A percentile compares a stretch with the other conserved stretches of the same genome.
Evolutionary conservation across 2,113 vertebrate genomes (phyloP).

Genomic region (Chloroceryle aenea): DNA sequence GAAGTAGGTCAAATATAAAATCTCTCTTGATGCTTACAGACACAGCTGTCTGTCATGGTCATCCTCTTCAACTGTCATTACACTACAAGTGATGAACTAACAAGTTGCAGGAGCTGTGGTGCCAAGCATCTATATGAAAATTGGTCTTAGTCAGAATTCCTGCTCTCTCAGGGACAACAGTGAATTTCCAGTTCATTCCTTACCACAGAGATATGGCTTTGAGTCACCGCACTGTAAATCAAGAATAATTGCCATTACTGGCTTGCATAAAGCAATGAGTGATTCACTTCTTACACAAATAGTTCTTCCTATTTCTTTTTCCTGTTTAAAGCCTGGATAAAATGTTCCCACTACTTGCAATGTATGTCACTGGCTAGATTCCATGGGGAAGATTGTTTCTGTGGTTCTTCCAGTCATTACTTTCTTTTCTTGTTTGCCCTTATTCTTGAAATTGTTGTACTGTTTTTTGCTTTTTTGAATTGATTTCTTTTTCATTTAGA

Average conservation of each 20-base stretch:
- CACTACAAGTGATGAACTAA: not conserved
- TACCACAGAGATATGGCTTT: not conserved
- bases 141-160: not conserved
- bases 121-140: not conserved
- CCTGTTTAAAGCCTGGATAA: not conserved
- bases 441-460: not conserved
- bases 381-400: not conserved
- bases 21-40: slow-evolving; percentile 45
- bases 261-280: not conserved
- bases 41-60: slow-evolving; percentile 41
- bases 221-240: not conserved
- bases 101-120: slow-evolving; percentile 14
- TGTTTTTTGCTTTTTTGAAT: not conserved
- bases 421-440: not conserved
- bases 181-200: not conserved
- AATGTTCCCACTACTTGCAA: not conserved
- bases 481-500: not conserved
- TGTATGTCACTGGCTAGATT: not conserved
- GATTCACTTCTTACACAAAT: not conserved
- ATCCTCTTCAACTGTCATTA: slow-evolving; percentile 14
- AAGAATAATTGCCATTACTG: not conserved
- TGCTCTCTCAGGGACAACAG: not conserved
- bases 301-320: not conserved
- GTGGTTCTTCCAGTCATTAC: not conserved
- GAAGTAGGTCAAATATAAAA: slow-evolving; percentile 60